These are phyloP conservation scores for Meandrusa payeni DNA, from an alignment of 2,888 invertebrate species.

Conservation along the genomic window DNA sequence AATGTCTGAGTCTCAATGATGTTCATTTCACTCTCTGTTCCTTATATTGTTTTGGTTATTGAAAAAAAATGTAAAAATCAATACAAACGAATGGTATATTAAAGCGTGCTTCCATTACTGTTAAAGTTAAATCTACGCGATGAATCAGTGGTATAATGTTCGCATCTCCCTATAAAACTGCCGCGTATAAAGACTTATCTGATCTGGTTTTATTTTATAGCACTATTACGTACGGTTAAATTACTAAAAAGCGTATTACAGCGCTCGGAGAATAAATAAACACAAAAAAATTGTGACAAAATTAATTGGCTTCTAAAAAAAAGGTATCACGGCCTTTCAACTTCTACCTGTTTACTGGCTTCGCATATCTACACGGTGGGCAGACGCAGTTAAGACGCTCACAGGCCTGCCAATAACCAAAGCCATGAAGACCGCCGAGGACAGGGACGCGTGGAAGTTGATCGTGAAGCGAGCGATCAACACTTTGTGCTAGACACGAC, in stretches of 20 bases:
- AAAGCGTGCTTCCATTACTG: slow-evolving; percentile 5
- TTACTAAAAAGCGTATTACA: slow-evolving; percentile 12
- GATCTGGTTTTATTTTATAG: slow-evolving; percentile 20
- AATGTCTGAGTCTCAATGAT: neutral
- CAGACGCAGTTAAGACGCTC: too few relatives aligned
- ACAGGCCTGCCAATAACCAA: too few relatives aligned
- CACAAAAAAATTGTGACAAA: neutral
- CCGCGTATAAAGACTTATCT: slow-evolving; percentile 16
- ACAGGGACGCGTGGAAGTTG: too few relatives aligned
- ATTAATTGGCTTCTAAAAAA: too few relatives aligned
- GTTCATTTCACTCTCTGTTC: neutral
- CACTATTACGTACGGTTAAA: slow-evolving; percentile 10
- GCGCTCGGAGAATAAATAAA: slow-evolving; percentile 5
- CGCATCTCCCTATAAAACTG: slow-evolving; percentile 21
- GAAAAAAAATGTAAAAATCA: too few relatives aligned
- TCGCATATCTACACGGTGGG: too few relatives aligned
- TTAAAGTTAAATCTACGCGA: slow-evolving; percentile 4
- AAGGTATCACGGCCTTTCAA: too few relatives aligned
- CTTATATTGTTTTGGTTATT: too few relatives aligned
- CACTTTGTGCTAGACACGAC: too few relatives aligned
- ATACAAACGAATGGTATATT: neutral
- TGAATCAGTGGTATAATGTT: slow-evolving; percentile 12
- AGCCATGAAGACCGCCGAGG: too few relatives aligned
- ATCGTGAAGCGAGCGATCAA: too few relatives aligned
- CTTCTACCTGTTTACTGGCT: too few relatives aligned